Evolutionary conservation across 2,888 invertebrate species (phyloP).

Genomic region (Yponomeuta sedellus): DNA sequence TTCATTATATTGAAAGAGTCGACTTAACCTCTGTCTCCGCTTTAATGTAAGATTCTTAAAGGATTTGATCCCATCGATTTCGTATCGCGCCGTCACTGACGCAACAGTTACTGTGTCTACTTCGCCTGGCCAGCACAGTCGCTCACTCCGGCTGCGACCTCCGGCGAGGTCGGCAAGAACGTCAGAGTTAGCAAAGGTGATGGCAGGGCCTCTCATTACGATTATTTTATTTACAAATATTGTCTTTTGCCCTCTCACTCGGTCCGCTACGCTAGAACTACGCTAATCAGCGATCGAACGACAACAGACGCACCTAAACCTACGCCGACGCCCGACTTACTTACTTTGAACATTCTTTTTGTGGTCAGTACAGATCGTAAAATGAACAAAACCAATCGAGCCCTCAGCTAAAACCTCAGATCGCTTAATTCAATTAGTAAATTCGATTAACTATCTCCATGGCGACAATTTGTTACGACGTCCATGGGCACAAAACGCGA

Average conservation of each 20-base stretch:
- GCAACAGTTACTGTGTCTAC: slow-evolving; percentile 32
- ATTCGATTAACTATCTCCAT: slow-evolving; percentile 69
- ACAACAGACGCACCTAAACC: slow-evolving; percentile 7
- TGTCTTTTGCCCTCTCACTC: slow-evolving; percentile 78
- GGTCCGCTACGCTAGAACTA: slow-evolving; percentile 73
- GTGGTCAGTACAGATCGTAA: slow-evolving; percentile 59
- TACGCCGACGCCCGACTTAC: slow-evolving; percentile 53
- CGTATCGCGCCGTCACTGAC: slow-evolving; percentile 56
- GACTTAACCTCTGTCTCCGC: slow-evolving; percentile 54
- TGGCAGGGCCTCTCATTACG: slow-evolving; percentile 55
- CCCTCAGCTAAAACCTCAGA: slow-evolving; percentile 60
- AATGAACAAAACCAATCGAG: slow-evolving; percentile 51
- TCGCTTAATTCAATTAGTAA: slow-evolving; percentile 73
- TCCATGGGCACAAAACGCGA: slow-evolving; percentile 9
- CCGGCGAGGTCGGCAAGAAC: neutral
- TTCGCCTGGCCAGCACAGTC: slow-evolving; percentile 11
- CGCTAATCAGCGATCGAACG: slow-evolving; percentile 27
- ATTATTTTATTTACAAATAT: slow-evolving; percentile 77
- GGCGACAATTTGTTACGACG: slow-evolving; percentile 35
- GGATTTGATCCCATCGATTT: slow-evolving; percentile 78
- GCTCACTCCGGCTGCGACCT: neutral
- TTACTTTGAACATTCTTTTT: slow-evolving; percentile 59
- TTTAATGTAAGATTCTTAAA: slow-evolving; percentile 74
- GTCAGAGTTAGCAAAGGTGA: neutral
- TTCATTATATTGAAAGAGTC: slow-evolving; percentile 27